These are phyloP conservation scores for Oxycera nigricornis DNA, from an alignment of 2,888 invertebrate species.

Conservation along the genomic window DNA sequence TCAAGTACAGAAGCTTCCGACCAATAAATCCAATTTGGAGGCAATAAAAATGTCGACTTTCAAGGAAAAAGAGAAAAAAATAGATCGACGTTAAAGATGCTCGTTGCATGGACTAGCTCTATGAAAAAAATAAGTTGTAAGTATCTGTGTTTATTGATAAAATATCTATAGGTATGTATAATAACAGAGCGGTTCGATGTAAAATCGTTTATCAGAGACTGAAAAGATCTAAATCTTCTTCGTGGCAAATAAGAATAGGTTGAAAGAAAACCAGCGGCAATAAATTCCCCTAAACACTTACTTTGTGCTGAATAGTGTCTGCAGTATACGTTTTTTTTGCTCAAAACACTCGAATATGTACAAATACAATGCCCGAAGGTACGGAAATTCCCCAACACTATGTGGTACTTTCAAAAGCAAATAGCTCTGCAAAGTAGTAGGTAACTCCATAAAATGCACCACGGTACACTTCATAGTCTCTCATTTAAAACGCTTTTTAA, in stretches of 20 bases:
- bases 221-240: neutral
- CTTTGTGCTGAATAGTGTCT: neutral
- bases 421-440: neutral
- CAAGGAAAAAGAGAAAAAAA: slow-evolving; percentile 5
- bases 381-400: neutral
- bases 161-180: no score
- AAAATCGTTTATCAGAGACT: no score
- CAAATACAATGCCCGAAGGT: neutral
- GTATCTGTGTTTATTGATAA: slow-evolving; percentile 5
- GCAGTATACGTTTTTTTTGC: neutral
- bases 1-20: neutral
- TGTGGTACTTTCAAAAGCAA: neutral
- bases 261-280: slow-evolving; percentile 6
- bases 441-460: neutral
- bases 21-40: slow-evolving; percentile 40
- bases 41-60: slow-evolving; percentile 36
- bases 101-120: neutral
- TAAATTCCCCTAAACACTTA: slow-evolving; percentile 16
- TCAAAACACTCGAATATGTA: neutral
- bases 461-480: no score
- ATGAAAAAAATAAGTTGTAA: neutral
- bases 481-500: no score
- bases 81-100: neutral
- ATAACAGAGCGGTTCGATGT: no score
- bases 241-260: neutral